A percentile compares a stretch with the other conserved stretches of the same genome.
Conservation (phyloP, 2,113 vertebrate species). For the Aleadryas rufinucha region DNA sequence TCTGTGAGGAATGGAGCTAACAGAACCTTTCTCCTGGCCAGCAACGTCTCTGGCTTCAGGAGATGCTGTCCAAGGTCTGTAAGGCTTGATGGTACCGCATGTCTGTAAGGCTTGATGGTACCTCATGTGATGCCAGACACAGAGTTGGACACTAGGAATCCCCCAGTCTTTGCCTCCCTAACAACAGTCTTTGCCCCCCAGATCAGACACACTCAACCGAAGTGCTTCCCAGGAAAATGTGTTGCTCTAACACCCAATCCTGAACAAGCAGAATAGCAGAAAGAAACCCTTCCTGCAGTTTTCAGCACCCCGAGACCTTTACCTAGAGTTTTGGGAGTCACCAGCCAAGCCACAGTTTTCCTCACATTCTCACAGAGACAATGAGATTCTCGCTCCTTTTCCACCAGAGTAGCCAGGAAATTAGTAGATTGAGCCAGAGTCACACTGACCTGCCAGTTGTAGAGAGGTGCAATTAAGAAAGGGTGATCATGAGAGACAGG, state of each 20-base stretch:
- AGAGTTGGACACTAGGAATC: not conserved
- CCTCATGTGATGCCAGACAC: not conserved
- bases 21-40: not conserved
- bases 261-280: not conserved
- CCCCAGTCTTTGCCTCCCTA: not conserved
- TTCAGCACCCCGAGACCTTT: not conserved
- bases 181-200: not conserved
- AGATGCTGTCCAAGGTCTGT: not conserved
- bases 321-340: conserved; percentile 73
- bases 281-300: not conserved
- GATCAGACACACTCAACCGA: not conserved
- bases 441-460: conserved; percentile 54
- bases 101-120: not conserved
- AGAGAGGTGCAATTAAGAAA: not conserved
- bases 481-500: not conserved
- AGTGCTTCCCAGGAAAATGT: not conserved
- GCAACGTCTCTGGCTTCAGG: not conserved
- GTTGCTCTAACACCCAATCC: not conserved
- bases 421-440: conserved; percentile 42
- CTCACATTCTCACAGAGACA: conserved; percentile 67
- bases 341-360: conserved; percentile 67
- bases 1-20: not conserved
- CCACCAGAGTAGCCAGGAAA: conserved; percentile 26
- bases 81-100: not conserved
- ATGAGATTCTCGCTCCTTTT: conserved; percentile 28